phyloP scores from a whole-genome alignment of 2,797 vertebrate species.

The Choloepus didactylus region DNA sequence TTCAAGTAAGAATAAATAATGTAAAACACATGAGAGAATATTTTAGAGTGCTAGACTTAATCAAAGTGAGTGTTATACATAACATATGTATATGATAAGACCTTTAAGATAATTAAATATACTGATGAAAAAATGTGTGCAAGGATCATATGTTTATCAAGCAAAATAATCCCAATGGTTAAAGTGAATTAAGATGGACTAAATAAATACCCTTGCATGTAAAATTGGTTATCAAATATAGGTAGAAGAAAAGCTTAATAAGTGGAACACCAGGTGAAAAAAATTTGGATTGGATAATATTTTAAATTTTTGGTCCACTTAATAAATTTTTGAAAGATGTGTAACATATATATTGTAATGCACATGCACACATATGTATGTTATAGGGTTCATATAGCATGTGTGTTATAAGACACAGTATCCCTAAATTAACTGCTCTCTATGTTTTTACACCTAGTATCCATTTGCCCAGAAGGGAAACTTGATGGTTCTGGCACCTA shows the following conservation, averaged over 20 bases:
- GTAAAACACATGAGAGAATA: background rate
- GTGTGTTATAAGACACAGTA: background rate
- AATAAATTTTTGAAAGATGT: background rate
- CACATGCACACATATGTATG: background rate
- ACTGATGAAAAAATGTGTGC: background rate
- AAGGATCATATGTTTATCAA: background rate
- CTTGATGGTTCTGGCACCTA: background rate
- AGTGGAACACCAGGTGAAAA: background rate
- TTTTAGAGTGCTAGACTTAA: background rate
- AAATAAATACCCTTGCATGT: background rate
- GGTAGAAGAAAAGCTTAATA: background rate
- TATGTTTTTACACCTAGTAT: background rate
- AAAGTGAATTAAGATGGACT: background rate
- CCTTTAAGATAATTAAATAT: background rate
- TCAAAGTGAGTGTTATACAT: background rate
- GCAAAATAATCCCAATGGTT: background rate
- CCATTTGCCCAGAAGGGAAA: background rate
- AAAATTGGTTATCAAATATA: background rate
- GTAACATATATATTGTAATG: background rate
- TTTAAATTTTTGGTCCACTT: background rate
- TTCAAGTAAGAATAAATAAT: background rate
- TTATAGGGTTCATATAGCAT: background rate
- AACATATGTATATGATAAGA: background rate
- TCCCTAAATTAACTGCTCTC: background rate
- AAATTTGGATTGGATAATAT: background rate